These are phyloP conservation scores for Eutolmus rufibarbis DNA, from an alignment of 2,888 invertebrate genomes.

Conservation along the genomic window DNA sequence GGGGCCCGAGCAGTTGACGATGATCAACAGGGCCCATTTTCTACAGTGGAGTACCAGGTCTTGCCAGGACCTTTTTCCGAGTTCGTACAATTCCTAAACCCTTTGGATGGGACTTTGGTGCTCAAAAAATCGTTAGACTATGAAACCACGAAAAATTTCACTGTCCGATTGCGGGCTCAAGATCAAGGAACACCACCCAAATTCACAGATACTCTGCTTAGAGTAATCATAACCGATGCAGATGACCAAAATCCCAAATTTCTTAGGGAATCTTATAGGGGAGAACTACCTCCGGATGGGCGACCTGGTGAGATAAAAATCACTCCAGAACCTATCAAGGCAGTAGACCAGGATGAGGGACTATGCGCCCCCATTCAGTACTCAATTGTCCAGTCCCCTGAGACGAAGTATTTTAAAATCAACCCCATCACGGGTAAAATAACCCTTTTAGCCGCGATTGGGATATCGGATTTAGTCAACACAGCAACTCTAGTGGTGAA, in stretches of 20 bases:
- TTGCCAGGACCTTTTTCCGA: slow-evolving; percentile 81
- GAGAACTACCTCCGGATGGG: slow-evolving; percentile 70
- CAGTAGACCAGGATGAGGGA: slow-evolving; percentile 74
- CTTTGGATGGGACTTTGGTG: slow-evolving; percentile 80
- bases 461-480: slow-evolving; percentile 66
- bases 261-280: slow-evolving; percentile 75
- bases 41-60: slow-evolving; percentile 82
- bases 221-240: slow-evolving; percentile 83
- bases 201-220: slow-evolving; percentile 76
- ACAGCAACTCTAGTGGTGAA: slow-evolving; percentile 83
- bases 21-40: slow-evolving; percentile 88
- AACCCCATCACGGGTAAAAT: slow-evolving; percentile 60
- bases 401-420: slow-evolving; percentile 61
- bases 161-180: slow-evolving; percentile 75
- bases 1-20: slow-evolving; percentile 81
- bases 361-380: slow-evolving; percentile 62
- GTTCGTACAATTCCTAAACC: slow-evolving; percentile 83
- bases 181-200: slow-evolving; percentile 85
- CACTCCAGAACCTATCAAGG: slow-evolving; percentile 76
- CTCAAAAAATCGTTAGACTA: slow-evolving; percentile 83
- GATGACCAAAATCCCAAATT: slow-evolving; percentile 92
- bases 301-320: slow-evolving; percentile 67
- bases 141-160: slow-evolving; percentile 80
- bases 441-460: slow-evolving; percentile 58
- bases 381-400: slow-evolving; percentile 60